phyloP scores from a whole-genome alignment of 2,797 vertebrate species.

The Xenops minutus region DNA sequence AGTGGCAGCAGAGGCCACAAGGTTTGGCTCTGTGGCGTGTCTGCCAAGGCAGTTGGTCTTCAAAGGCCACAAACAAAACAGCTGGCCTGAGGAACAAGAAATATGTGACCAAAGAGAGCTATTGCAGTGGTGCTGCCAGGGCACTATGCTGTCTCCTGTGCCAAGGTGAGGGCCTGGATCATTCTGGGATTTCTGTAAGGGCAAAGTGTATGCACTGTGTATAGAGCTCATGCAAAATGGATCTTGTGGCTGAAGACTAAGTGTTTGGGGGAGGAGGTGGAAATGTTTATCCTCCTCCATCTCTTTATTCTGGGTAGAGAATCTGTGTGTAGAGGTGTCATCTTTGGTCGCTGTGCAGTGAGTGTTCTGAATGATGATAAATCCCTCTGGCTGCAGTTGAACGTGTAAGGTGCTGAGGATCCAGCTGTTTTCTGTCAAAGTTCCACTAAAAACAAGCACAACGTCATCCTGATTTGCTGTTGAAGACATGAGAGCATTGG shows the following conservation, averaged over 20 bases:
- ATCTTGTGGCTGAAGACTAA: neutral
- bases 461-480: neutral
- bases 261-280: neutral
- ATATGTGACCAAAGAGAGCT: neutral
- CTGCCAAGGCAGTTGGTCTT: neutral
- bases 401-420: neutral
- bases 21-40: neutral
- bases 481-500: neutral
- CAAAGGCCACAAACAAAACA: neutral
- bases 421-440: neutral
- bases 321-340: neutral
- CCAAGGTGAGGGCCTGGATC: neutral
- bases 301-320: neutral
- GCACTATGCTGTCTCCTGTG: neutral
- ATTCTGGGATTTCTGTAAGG: neutral
- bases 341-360: neutral
- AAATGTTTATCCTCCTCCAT: neutral
- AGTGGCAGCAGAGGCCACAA: neutral
- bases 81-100: neutral
- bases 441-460: neutral
- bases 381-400: neutral
- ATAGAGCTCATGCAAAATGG: neutral
- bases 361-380: neutral
- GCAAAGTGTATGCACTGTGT: accelerated
- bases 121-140: neutral